Evolutionary conservation across 2,888 invertebrate genomes (phyloP).

Genomic region (Smittia aterrima): DNA sequence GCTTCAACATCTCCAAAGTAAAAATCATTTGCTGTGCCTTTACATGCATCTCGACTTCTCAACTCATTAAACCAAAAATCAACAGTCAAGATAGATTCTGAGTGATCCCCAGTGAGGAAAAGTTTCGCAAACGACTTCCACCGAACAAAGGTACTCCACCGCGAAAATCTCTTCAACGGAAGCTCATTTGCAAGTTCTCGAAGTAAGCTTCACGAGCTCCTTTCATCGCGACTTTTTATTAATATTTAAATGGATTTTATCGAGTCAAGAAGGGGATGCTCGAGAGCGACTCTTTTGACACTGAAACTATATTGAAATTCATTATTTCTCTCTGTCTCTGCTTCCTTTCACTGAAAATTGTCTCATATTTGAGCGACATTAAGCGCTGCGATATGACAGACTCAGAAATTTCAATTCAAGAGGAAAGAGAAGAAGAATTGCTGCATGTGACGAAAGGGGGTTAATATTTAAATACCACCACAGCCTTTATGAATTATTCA

Average conservation of each 20-base stretch:
- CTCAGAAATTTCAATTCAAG: background rate
- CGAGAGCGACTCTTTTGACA: background rate
- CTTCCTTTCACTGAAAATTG: no score
- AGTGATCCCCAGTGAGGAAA: background rate
- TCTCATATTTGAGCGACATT: no score
- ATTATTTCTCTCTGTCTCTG: no score
- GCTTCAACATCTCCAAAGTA: background rate
- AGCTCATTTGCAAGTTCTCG: no score
- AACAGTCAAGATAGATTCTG: background rate
- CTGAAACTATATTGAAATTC: background rate
- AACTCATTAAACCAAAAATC: background rate
- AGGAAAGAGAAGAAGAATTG: background rate
- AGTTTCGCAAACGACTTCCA: background rate
- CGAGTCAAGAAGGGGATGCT: background rate
- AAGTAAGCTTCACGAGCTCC: no score
- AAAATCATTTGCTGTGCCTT: background rate
- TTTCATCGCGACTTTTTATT: background rate
- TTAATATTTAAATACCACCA: constrained; percentile 19
- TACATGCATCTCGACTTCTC: background rate
- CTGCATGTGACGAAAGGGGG: background rate
- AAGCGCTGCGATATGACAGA: no score
- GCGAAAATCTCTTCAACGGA: background rate
- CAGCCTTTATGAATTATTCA: constrained; percentile 33
- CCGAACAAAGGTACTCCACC: no score
- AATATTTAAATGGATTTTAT: background rate